These are phyloP conservation scores for Poecilia wingei DNA, from an alignment of 2,797 vertebrate species.

Conservation along the genomic window DNA sequence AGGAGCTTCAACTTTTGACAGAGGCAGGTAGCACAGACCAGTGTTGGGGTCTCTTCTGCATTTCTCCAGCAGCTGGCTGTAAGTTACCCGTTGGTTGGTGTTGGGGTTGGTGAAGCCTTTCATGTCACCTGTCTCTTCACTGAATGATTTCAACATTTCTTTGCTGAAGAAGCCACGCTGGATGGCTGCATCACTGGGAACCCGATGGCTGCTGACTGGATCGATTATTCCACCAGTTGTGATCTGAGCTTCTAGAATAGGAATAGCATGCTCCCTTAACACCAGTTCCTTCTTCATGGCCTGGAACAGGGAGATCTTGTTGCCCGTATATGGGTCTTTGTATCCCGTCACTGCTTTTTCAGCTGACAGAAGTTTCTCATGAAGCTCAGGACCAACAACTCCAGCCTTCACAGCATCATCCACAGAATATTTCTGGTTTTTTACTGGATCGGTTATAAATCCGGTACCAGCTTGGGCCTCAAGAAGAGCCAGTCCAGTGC, in stretches of 20 bases:
- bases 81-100: constrained; percentile 85
- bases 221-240: constrained; percentile 92
- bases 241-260: constrained; percentile 92
- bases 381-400: constrained; percentile 91
- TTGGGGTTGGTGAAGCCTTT: constrained; percentile 89
- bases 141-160: constrained; percentile 81
- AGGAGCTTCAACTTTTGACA: constrained; percentile 83
- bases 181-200: constrained; percentile 89
- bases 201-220: constrained; percentile 89
- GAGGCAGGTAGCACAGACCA: constrained; percentile 83
- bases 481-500: constrained; percentile 86
- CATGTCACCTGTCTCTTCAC: constrained; percentile 79
- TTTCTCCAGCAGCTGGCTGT: constrained; percentile 84
- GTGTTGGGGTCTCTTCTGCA: constrained; percentile 86
- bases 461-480: constrained; percentile 95
- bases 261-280: constrained; percentile 85
- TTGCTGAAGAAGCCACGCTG: constrained; percentile 83
- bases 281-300: constrained; percentile 95
- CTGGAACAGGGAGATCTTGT: constrained; percentile 93
- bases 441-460: constrained; percentile 89
- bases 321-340: constrained; percentile 92
- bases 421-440: constrained; percentile 87
- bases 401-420: constrained; percentile 92
- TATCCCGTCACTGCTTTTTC: constrained; percentile 96
- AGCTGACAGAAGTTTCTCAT: constrained; percentile 91